Evolutionary conservation across 2,888 invertebrate species (phyloP).

Genomic region (Eristalis intricaria): DNA sequence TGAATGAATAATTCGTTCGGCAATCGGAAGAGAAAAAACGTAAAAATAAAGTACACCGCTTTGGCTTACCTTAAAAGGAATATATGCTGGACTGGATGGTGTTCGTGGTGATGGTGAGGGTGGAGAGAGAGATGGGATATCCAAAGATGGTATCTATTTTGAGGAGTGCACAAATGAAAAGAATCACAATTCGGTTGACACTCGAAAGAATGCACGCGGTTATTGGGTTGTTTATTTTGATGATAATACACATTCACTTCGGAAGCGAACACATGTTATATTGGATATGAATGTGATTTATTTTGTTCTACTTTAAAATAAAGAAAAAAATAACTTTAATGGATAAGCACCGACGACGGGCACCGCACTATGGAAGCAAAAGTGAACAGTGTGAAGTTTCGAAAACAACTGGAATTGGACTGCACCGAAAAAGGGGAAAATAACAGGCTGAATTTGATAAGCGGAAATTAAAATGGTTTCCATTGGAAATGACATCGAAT

Average conservation of each 20-base stretch:
- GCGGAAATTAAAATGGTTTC: constrained; percentile 56
- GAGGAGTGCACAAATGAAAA: constrained; percentile 20
- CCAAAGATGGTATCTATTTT: constrained; percentile 59
- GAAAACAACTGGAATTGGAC: constrained; percentile 66
- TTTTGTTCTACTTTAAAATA: background rate
- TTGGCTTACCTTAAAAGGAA: constrained; percentile 67
- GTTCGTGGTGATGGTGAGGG: background rate
- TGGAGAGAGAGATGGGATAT: constrained; percentile 35
- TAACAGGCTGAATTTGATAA: constrained; percentile 49
- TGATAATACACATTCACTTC: constrained; percentile 3
- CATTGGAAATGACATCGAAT: background rate
- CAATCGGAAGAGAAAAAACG: background rate
- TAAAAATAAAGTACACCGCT: background rate
- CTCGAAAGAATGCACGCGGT: constrained; percentile 22
- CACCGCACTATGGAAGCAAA: constrained; percentile 28
- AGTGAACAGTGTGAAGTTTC: constrained; percentile 61
- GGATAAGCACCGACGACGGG: constrained; percentile 44
- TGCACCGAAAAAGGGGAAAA: constrained; percentile 20
- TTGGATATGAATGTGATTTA: background rate
- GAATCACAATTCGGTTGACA: constrained; percentile 36
- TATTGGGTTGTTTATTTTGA: background rate
- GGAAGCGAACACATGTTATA: constrained; percentile 1
- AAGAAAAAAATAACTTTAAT: constrained; percentile 9
- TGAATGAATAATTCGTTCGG: constrained; percentile 14
- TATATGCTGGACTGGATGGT: background rate